Evolutionary conservation across 2,113 vertebrate genomes (phyloP).

Genomic region (Butastur rufipennis): DNA sequence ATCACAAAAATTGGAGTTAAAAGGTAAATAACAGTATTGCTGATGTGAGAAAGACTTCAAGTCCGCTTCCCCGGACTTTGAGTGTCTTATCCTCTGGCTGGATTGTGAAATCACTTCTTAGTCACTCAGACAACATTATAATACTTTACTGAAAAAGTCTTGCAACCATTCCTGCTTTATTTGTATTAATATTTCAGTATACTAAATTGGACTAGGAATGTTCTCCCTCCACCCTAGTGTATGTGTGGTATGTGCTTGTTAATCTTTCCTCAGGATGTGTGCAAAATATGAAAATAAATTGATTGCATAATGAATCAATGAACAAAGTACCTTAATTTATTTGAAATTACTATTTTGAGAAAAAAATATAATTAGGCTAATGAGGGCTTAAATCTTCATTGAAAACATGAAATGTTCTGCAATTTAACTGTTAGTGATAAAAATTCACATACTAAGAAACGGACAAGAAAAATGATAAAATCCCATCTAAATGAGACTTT

Average conservation of each 20-base stretch:
- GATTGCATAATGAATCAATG: background rate
- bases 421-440: background rate
- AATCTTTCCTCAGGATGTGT: background rate
- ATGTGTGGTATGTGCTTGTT: background rate
- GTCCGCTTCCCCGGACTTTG: background rate
- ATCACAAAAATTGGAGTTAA: background rate
- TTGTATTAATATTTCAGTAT: background rate
- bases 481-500: background rate
- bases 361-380: background rate
- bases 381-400: background rate
- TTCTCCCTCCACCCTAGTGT: background rate
- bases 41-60: background rate
- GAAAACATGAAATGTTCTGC: background rate
- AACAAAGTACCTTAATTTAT: background rate
- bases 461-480: background rate
- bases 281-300: background rate
- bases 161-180: background rate
- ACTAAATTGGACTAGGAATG: background rate
- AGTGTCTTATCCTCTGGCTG: background rate
- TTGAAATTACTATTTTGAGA: background rate
- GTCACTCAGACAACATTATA: background rate
- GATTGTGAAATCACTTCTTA: background rate
- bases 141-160: background rate
- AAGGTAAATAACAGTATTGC: background rate
- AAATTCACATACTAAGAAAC: background rate